Conservation (phyloP, 2,113 vertebrate genomes). For the Gasterosteus aculeatus region DNA sequence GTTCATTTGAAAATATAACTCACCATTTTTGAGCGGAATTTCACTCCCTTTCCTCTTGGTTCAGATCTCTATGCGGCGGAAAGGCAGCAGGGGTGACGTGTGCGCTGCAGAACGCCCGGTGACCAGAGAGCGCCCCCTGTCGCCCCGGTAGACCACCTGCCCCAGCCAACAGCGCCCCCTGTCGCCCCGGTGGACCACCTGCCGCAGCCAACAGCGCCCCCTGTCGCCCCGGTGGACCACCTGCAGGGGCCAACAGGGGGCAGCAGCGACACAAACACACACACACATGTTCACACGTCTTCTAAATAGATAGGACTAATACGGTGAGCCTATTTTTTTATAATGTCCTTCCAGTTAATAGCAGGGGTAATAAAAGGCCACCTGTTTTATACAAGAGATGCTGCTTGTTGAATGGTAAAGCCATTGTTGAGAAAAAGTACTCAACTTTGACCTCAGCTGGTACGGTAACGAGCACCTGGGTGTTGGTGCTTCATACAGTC, state of each 20-base stretch:
- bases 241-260: slow-evolving; percentile 38
- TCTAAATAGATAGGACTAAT: neutral
- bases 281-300: neutral
- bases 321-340: neutral
- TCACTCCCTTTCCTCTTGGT: neutral
- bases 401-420: too few species aligned
- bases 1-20: neutral
- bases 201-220: slow-evolving; percentile 42
- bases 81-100: rapidly evolving
- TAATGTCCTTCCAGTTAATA: too few species aligned
- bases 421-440: neutral
- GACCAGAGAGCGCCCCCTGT: slow-evolving; percentile 17
- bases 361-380: neutral
- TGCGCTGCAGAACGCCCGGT: rapidly evolving
- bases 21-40: slow-evolving; percentile 58
- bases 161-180: slow-evolving; percentile 53
- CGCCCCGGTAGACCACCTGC: slow-evolving; percentile 10
- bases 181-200: slow-evolving; percentile 18
- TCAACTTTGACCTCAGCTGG: neutral
- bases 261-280: slow-evolving; percentile 30
- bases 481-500: neutral
- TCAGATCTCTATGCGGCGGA: rapidly evolving
- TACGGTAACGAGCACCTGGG: neutral
- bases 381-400: too few species aligned
- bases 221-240: slow-evolving; percentile 40